These are phyloP conservation scores for Mesocentrotus franciscanus DNA, from an alignment of 53 echinoderm and acorn worm genomes.

Conservation along the genomic window DNA sequence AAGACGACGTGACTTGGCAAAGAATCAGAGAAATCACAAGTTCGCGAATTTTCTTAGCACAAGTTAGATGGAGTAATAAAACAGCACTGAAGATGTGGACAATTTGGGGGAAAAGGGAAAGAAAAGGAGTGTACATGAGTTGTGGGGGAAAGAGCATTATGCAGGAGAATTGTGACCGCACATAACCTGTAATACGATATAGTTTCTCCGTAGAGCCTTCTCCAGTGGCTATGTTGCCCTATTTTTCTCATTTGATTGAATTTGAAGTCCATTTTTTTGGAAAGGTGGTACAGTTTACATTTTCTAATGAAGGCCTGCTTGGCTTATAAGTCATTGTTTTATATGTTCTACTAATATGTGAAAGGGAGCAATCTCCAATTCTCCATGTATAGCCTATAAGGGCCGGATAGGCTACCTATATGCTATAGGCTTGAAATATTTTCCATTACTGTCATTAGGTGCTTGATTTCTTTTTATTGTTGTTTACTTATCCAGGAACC, in stretches of 20 bases:
- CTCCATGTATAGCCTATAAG: background rate
- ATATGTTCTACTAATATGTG: too few relatives aligned
- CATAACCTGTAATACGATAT: background rate
- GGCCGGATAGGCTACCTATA: too few relatives aligned
- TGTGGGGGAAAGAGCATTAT: background rate
- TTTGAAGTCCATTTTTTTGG: background rate
- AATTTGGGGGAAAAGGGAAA: background rate
- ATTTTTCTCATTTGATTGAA: background rate
- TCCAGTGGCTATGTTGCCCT: slow-evolving; percentile 4
- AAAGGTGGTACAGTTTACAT: background rate
- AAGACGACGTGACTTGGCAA: background rate
- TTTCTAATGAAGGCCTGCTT: background rate
- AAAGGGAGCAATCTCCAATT: background rate
- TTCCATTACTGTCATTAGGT: too few relatives aligned
- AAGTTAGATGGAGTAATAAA: background rate
- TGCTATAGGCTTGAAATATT: too few relatives aligned
- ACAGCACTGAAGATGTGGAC: background rate
- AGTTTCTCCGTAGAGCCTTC: background rate
- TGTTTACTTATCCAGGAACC: too few relatives aligned
- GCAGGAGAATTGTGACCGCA: background rate
- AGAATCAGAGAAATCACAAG: slow-evolving; percentile 6
- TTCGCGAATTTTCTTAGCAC: background rate
- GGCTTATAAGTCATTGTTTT: background rate
- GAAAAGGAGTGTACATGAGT: background rate
- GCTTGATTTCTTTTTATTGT: too few relatives aligned